Evolutionary conservation across 2,797 vertebrate genomes (phyloP), one percentile per base, ranked within the genome.

Genomic region (Phrynocephalus guinanensis): DNA sequence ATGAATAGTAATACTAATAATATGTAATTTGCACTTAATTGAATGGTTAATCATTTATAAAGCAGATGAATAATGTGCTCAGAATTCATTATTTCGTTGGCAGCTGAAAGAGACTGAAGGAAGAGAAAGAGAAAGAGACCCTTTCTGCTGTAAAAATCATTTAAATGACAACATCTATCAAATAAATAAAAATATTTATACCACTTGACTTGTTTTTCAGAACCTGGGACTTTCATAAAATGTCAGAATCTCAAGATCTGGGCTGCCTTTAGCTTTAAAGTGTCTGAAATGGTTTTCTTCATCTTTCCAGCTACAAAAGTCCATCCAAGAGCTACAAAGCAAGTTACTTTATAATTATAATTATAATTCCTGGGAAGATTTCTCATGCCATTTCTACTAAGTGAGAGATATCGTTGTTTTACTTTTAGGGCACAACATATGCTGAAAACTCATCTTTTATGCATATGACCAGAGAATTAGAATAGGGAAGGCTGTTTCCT

Each of bases 101-200:
- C 38, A 79, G 38, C 33, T 33, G 2, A 38, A 63, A 16, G 28
- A n/a, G 56, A 38, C 16, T 56, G 10, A 26, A 67, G 20, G 50
- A 33, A 28, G 48, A 50, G 50, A 28, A 26, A 56, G 15, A 18
- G 77, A 38, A 28, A 70, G 8, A 80, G 30, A 18, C 13, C 1
- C 33, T 67, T 93, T 87, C 28, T 79, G 33, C 73, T 90, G 87
- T 84, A 87, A 87, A 91, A 91, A 66, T 26, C 85, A 72, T 22
- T 24, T 75, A 13, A 86, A 77, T 90, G 78, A 83, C 89, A 92
- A 72, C 70, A 86, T 92, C 24, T 87, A 13, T 92, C 93, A 90
- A 44, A 79, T 38, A 90, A 84, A 90, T 93, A 89, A 95, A 81
- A 92, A 88, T 88, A 75, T 93, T 93, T 93, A 89, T 63, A 86